phyloP scores from a whole-genome alignment of 2,113 vertebrate species.

The Campylorhamphus procurvoides region DNA sequence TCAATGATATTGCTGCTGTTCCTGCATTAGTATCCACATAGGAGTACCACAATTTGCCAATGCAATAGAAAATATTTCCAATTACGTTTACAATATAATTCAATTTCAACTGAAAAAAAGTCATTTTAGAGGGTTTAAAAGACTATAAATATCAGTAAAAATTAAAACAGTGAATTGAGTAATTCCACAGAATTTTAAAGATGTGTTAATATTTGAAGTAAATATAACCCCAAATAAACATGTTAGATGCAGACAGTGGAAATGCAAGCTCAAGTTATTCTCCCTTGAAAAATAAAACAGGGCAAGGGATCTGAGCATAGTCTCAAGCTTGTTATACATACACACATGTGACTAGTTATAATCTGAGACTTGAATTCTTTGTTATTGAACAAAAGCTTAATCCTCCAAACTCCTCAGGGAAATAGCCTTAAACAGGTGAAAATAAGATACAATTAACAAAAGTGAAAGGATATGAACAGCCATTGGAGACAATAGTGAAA shows the following conservation, averaged over 20 bases:
- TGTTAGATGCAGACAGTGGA: neutral
- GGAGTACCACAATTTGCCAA: neutral
- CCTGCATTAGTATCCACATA: neutral
- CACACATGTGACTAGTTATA: neutral
- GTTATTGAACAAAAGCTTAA: conserved; percentile 7
- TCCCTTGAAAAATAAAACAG: neutral
- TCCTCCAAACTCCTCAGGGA: neutral
- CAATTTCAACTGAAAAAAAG: neutral
- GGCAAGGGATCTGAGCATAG: neutral
- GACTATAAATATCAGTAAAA: neutral
- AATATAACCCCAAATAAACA: neutral
- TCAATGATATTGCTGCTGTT: neutral
- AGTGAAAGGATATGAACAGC: neutral
- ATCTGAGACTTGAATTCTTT: neutral
- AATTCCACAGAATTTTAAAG: neutral
- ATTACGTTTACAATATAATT: neutral
- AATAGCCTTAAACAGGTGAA: conserved; percentile 11
- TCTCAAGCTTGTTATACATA: neutral
- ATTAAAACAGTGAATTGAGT: neutral
- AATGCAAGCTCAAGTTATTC: neutral
- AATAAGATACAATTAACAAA: neutral
- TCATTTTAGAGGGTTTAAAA: neutral
- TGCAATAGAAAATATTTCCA: conserved; percentile 13
- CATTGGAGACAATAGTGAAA: neutral
- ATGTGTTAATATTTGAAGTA: neutral